Conservation (phyloP, 2,113 vertebrate species). For the Plecturocebus donacophilus region DNA sequence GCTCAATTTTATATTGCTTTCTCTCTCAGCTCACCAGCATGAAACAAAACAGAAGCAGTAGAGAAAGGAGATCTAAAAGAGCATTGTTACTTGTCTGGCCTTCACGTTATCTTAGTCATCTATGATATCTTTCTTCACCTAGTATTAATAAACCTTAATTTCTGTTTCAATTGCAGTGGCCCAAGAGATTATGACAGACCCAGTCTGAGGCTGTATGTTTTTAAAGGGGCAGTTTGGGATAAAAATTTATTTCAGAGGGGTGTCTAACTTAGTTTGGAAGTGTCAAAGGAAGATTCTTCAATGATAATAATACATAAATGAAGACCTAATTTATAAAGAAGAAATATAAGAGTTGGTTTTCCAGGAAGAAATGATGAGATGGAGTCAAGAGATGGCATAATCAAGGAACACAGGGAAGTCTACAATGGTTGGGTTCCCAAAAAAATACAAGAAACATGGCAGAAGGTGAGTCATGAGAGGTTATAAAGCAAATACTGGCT, state of each 20-base stretch:
- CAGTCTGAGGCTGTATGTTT: background rate
- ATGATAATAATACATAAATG: background rate
- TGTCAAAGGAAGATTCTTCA: background rate
- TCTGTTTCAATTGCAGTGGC: background rate
- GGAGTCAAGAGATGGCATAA: fast-evolving
- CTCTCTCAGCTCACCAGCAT: background rate
- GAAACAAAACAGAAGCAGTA: background rate
- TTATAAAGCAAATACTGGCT: background rate
- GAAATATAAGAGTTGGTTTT: background rate
- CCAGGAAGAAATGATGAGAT: background rate
- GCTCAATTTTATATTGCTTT: background rate
- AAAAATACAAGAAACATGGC: background rate
- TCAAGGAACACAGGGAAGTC: background rate
- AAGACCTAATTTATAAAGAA: background rate
- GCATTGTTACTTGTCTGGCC: background rate
- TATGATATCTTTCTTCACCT: background rate
- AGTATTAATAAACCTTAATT: background rate
- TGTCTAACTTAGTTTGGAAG: background rate
- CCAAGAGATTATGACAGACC: background rate
- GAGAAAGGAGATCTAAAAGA: background rate
- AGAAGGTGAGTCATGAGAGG: background rate
- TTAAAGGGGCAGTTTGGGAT: background rate
- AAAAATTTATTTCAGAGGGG: background rate
- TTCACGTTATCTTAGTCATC: background rate
- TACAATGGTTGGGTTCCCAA: fast-evolving